Conservation (phyloP, 2,797 vertebrate genomes). For the Orientallactaga sibirica region DNA sequence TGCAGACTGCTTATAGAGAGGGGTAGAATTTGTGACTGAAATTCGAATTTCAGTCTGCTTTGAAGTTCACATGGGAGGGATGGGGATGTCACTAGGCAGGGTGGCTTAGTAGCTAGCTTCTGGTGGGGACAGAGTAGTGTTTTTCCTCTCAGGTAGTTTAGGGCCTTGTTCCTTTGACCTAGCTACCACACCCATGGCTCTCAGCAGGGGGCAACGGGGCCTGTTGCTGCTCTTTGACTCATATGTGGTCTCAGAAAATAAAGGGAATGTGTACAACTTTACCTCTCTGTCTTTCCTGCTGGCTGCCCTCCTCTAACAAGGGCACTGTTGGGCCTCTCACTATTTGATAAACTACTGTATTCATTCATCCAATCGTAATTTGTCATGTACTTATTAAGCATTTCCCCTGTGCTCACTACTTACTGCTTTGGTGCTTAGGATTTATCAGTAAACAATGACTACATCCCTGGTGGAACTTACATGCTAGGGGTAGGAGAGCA, state of each 20-base stretch:
- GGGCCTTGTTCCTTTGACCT: not conserved
- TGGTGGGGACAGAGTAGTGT: not conserved
- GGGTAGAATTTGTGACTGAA: not conserved
- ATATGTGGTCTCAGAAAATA: not conserved
- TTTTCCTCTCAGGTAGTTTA: not conserved
- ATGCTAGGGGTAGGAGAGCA: not conserved
- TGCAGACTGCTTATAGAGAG: not conserved
- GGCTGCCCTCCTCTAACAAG: not conserved
- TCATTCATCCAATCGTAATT: not conserved
- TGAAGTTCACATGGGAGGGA: not conserved
- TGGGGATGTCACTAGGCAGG: not conserved
- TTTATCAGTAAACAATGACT: not conserved
- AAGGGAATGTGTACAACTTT: not conserved
- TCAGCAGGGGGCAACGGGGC: not conserved
- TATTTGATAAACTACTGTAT: not conserved
- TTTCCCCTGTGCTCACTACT: not conserved
- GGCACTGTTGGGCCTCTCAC: not conserved
- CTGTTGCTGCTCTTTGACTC: conserved; percentile 1
- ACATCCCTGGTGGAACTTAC: conserved; percentile 1
- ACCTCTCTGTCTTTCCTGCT: not conserved
- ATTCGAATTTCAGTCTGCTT: conserved; percentile 11
- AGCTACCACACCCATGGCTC: not conserved
- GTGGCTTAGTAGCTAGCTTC: not conserved
- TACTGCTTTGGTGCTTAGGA: not conserved
- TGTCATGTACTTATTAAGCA: conserved; percentile 32